Conservation (phyloP, 2,888 invertebrate species). For the Meghimatium bilineatum region DNA sequence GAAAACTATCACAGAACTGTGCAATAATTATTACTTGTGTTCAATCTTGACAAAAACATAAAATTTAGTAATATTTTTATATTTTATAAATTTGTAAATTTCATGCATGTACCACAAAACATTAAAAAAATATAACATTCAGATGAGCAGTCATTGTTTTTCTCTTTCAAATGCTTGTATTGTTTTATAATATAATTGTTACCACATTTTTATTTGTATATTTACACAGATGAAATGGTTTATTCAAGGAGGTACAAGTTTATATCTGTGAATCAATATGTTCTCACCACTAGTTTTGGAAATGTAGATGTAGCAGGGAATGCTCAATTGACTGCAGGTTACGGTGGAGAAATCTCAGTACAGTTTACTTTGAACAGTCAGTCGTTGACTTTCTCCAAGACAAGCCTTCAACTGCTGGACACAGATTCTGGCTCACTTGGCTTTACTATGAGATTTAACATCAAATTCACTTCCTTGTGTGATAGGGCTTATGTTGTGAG, state of each 20-base stretch:
- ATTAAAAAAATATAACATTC: background rate
- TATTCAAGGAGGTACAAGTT: conserved; percentile 33
- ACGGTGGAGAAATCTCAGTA: conserved; percentile 50
- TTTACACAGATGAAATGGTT: background rate
- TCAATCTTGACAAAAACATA: too few relatives aligned
- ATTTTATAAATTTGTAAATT: background rate
- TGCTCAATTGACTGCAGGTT: conserved; percentile 49
- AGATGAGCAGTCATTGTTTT: background rate
- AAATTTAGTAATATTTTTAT: too few relatives aligned
- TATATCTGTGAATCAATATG: background rate
- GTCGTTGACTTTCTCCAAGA: conserved; percentile 37
- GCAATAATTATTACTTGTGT: too few relatives aligned
- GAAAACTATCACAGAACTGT: too few relatives aligned
- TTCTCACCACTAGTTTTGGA: conserved; percentile 12
- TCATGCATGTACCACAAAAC: background rate
- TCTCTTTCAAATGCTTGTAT: background rate
- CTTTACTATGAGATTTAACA: conserved; percentile 53
- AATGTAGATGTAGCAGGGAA: conserved; percentile 14
- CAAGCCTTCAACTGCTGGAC: conserved; percentile 53
- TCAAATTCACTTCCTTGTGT: conserved; percentile 49
- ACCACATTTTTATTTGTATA: too few relatives aligned
- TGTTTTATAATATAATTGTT: too few relatives aligned
- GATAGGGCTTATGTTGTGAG: conserved; percentile 51
- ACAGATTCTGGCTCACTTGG: conserved; percentile 51
- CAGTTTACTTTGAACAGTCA: conserved; percentile 35